These are phyloP conservation scores for Isaurus tuberculatus DNA, from an alignment of 92 coral and sea anemone species.

Conservation along the genomic window DNA sequence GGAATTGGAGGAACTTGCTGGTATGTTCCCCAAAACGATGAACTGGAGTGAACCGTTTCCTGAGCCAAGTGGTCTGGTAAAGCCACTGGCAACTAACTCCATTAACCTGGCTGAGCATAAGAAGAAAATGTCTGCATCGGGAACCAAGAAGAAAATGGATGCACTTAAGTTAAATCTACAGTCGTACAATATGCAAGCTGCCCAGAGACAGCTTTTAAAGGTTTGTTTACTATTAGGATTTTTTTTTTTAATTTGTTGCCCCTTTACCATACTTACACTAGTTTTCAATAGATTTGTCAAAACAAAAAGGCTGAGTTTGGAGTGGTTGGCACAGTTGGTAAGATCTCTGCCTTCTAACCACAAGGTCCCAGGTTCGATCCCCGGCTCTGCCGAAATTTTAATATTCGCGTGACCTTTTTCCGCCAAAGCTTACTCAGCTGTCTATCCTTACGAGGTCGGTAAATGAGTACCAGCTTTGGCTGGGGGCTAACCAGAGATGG, in stretches of 20 bases:
- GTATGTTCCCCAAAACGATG: constrained; percentile 76
- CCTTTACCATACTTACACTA: neutral
- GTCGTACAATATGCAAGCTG: constrained; percentile 32
- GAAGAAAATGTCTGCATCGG: constrained; percentile 49
- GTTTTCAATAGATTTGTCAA: no score
- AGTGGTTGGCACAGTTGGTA: no score
- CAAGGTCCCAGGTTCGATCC: no score
- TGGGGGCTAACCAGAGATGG: no score
- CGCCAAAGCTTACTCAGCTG: no score
- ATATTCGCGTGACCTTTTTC: no score
- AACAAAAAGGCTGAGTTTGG: no score
- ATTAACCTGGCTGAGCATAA: constrained; percentile 84
- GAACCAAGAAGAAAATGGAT: constrained; percentile 29
- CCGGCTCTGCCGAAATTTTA: no score
- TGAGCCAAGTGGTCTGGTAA: constrained; percentile 13
- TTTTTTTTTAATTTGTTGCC: neutral
- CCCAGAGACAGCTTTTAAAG: constrained; percentile 45
- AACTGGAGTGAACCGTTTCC: constrained; percentile 50
- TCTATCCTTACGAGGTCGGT: no score
- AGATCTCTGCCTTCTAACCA: no score
- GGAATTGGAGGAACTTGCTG: constrained; percentile 94
- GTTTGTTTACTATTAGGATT: neutral
- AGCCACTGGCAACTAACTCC: constrained; percentile 39
- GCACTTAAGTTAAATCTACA: neutral
- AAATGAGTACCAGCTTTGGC: no score